Evolutionary conservation across 2,113 vertebrate genomes (phyloP).

Genomic region (Dissostichus mawsoni): DNA sequence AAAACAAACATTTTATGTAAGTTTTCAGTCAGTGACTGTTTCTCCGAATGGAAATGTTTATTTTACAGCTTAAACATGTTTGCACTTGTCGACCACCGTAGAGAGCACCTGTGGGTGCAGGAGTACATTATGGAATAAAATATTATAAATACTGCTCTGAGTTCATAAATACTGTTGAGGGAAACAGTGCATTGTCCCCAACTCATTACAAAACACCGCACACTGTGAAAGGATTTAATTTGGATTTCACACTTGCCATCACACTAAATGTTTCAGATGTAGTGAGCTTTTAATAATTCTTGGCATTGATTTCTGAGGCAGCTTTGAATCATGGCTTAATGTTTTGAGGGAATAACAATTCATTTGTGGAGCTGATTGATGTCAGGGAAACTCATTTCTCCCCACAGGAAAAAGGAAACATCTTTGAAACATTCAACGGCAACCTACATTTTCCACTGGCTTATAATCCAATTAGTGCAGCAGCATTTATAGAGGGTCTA

Average conservation of each 20-base stretch:
- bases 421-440: slow-evolving; percentile 61
- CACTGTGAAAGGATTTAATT: slow-evolving; percentile 52
- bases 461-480: slow-evolving; percentile 76
- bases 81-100: too few relatives aligned
- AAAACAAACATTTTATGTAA: too few relatives aligned
- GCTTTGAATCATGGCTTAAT: slow-evolving; percentile 72
- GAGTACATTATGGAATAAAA: background rate
- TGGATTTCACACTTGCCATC: slow-evolving; percentile 73
- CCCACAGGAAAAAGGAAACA: slow-evolving; percentile 70
- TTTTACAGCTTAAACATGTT: too few relatives aligned
- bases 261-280: slow-evolving; percentile 66
- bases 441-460: slow-evolving; percentile 78
- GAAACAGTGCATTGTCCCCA: slow-evolving; percentile 41
- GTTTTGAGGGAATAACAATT: slow-evolving; percentile 80
- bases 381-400: slow-evolving; percentile 69
- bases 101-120: background rate
- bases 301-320: slow-evolving; percentile 75
- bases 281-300: slow-evolving; percentile 74
- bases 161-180: slow-evolving; percentile 20
- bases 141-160: slow-evolving; percentile 33
- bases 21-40: too few relatives aligned
- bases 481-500: slow-evolving; percentile 56
- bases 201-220: slow-evolving; percentile 47
- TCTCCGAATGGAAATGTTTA: too few relatives aligned
- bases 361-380: slow-evolving; percentile 75